Base-by-base conservation (phyloP, 2,797 vertebrate species). In the Sebastes hubbsi region DNA sequence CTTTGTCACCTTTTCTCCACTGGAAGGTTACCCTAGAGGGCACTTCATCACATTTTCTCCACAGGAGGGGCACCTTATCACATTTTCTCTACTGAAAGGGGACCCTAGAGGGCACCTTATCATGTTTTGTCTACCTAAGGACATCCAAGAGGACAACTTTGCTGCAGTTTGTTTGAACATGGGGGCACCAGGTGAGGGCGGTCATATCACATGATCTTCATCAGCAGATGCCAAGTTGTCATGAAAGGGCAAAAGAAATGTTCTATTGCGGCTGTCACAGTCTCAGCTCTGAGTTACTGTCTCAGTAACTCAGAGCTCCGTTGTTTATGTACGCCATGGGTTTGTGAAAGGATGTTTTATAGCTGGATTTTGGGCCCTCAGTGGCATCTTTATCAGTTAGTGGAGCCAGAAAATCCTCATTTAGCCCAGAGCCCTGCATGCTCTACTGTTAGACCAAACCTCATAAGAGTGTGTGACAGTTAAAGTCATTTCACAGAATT, bases 401-500 rank as follows among this genome's bases (percentile, higher is more conserved):
- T 32, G 58, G 16, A 78, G 67, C 55, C 18, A 65, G 22, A 72
- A 60, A 54, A 75, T 34, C 36, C 14, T 49, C 22, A 4, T 67
- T 70, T 30, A 30, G 83, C 82, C 61, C 27, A 25, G 71, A 67
- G 71, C 46, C 8, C 16, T 49, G 46, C 73, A 56, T 9, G 34
- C 29, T 68, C 63, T 5, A 34, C 55, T 78, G 71, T 55, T 11
- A 24, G 16, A 27, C 27, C 70, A 67, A 27, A 60, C 8, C 54
- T 69, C 20, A 66, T 14, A 20, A 6, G 49, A 64, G 36, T 24
- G 42, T 61, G 30, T 29, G 12, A 36, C 3, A 22, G 80, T 68
- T 55, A 4, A 29, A 69, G 54, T 55, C 38, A 55, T 59, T 59
- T 58, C 18, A 56, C 13, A n/a, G 64, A 22, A 62, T n/a, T 55